These are phyloP conservation scores for Enteromius afrohamiltoni DNA, from an alignment of 2,797 vertebrate genomes.

Conservation along the genomic window DNA sequence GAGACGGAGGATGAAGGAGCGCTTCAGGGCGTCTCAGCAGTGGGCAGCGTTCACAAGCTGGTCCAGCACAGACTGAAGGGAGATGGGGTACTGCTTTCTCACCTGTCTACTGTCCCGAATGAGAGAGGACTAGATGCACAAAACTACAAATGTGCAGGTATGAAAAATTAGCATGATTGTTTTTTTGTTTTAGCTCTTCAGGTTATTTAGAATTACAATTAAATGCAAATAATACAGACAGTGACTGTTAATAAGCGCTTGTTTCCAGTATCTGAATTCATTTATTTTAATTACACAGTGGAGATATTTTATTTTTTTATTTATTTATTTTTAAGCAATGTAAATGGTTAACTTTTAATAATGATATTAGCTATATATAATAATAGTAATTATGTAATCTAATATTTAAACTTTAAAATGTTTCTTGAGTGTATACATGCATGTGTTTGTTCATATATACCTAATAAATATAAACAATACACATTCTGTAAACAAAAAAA, in stretches of 20 bases:
- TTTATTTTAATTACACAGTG: neutral
- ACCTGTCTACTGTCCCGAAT: slow-evolving; percentile 84
- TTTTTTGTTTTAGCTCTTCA: neutral
- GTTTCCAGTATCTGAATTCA: neutral
- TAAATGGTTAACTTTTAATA: neutral
- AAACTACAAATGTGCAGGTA: slow-evolving; percentile 96
- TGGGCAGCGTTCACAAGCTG: slow-evolving; percentile 82
- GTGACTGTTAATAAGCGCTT: neutral
- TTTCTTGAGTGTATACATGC: too few species aligned
- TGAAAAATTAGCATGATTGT: neutral
- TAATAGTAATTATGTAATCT: too few species aligned
- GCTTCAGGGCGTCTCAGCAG: slow-evolving; percentile 62
- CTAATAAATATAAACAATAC: too few species aligned
- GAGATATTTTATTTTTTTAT: neutral
- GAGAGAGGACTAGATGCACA: slow-evolving; percentile 91
- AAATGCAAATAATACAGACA: neutral
- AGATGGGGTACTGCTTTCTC: slow-evolving; percentile 80
- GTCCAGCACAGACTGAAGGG: slow-evolving; percentile 86
- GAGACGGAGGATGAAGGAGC: slow-evolving; percentile 82
- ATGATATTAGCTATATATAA: neutral
- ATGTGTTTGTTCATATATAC: too few species aligned
- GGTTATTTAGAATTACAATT: neutral
- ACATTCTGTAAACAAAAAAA: too few species aligned
- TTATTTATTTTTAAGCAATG: neutral
- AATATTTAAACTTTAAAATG: too few species aligned